phyloP scores from a whole-genome alignment of 1,140 invertebrate species.

The Lysiphlebus fabarum region DNA sequence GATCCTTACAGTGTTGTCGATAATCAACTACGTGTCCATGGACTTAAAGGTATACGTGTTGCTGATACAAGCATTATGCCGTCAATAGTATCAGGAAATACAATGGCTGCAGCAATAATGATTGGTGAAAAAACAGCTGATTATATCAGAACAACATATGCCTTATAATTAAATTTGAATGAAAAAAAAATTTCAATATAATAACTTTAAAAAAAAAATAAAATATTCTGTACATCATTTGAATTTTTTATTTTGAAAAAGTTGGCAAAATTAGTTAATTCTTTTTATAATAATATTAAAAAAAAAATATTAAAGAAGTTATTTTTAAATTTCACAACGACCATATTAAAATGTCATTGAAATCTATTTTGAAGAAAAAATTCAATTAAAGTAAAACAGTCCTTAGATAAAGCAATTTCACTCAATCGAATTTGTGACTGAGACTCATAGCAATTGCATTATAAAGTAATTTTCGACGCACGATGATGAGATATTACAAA shows the following conservation, averaged over 20 bases:
- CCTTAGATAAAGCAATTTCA: slow-evolving; percentile 47
- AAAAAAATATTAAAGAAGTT: neutral
- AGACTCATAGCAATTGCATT: slow-evolving; percentile 45
- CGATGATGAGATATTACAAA: slow-evolving; percentile 30
- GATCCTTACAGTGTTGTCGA: slow-evolving; percentile 72
- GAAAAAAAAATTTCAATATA: neutral
- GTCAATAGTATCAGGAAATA: slow-evolving; percentile 70
- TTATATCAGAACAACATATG: slow-evolving; percentile 70
- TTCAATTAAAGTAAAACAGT: slow-evolving; percentile 37
- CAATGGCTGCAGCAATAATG: slow-evolving; percentile 79
- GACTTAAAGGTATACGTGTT: slow-evolving; percentile 67
- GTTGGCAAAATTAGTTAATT: too few relatives aligned
- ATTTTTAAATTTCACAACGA: slow-evolving; percentile 7
- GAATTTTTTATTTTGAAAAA: too few relatives aligned
- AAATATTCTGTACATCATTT: too few relatives aligned
- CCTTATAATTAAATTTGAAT: slow-evolving; percentile 29
- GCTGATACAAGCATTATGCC: slow-evolving; percentile 80
- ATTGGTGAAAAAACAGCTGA: slow-evolving; percentile 78
- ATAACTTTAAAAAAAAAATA: too few relatives aligned
- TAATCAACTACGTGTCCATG: slow-evolving; percentile 66
- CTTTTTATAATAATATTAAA: neutral
- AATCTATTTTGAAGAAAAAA: slow-evolving; percentile 34
- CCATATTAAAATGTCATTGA: neutral
- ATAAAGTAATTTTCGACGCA: slow-evolving; percentile 45
- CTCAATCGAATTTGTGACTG: slow-evolving; percentile 43